These are phyloP conservation scores for Mus pahari DNA, from an alignment of 2,113 vertebrate genomes.

Conservation along the genomic window DNA sequence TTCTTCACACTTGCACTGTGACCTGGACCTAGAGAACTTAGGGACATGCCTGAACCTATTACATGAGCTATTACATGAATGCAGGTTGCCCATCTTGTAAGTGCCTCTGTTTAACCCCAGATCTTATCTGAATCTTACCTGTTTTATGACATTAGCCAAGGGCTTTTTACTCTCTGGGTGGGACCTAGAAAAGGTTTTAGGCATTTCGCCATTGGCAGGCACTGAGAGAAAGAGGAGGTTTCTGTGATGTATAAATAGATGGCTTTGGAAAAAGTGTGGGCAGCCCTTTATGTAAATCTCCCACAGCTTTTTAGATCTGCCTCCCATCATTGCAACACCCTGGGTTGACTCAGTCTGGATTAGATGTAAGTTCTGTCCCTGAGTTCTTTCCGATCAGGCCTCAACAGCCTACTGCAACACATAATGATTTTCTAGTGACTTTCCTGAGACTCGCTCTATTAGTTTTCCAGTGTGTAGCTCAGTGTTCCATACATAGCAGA, in stretches of 20 bases:
- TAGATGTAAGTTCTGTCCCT: not conserved
- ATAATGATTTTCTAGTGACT: not conserved
- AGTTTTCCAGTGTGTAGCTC: not conserved
- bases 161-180: not conserved
- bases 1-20: not conserved
- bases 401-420: not conserved
- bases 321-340: not conserved
- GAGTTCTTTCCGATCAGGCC: not conserved
- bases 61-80: not conserved
- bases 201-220: not conserved
- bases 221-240: not conserved
- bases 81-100: not conserved
- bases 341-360: not conserved
- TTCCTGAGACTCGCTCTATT: not conserved
- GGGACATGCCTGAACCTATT: not conserved
- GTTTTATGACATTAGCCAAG: not conserved
- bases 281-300: not conserved
- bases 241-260: not conserved
- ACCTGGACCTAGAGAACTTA: not conserved
- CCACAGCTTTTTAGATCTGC: not conserved
- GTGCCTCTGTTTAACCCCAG: not conserved
- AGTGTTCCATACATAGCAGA: not conserved
- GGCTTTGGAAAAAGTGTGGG: not conserved
- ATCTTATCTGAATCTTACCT: not conserved
- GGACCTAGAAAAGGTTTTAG: not conserved